phyloP scores from a whole-genome alignment of 2,888 invertebrate species.

The Heliconius charithonia region DNA sequence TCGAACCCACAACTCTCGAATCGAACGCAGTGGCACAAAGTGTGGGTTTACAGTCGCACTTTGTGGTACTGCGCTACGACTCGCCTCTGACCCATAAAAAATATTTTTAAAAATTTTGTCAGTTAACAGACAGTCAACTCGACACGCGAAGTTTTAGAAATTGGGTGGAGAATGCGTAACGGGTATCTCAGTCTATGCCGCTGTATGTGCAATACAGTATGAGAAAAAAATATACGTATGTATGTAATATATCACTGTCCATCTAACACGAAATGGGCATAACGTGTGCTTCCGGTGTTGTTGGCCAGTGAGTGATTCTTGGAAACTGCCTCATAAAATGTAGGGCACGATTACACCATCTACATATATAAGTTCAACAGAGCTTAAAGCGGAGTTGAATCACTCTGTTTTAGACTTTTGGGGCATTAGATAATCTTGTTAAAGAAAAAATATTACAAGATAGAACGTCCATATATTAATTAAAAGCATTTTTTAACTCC shows the following conservation, averaged over 20 bases:
- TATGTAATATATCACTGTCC: not conserved
- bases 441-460: too few species aligned
- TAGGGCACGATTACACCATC: not conserved
- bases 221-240: not conserved
- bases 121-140: too few species aligned
- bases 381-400: too few species aligned
- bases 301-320: conserved; percentile 21
- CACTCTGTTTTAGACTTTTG: too few species aligned
- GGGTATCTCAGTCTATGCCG: not conserved
- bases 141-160: not conserved
- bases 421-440: too few species aligned
- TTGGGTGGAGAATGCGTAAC: not conserved
- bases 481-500: too few species aligned
- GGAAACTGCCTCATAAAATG: conserved; percentile 14
- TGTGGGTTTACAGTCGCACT: too few species aligned
- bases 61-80: too few species aligned
- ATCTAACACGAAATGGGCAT: conserved; percentile 7
- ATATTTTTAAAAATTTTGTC: not conserved
- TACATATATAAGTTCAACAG: not conserved
- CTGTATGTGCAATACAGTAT: not conserved
- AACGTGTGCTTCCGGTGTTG: conserved; percentile 29
- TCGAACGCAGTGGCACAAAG: too few species aligned
- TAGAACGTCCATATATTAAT: too few species aligned
- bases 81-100: too few species aligned
- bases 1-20: too few species aligned